phyloP scores from a whole-genome alignment of 2,797 vertebrate genomes.

The Morelia viridis region DNA sequence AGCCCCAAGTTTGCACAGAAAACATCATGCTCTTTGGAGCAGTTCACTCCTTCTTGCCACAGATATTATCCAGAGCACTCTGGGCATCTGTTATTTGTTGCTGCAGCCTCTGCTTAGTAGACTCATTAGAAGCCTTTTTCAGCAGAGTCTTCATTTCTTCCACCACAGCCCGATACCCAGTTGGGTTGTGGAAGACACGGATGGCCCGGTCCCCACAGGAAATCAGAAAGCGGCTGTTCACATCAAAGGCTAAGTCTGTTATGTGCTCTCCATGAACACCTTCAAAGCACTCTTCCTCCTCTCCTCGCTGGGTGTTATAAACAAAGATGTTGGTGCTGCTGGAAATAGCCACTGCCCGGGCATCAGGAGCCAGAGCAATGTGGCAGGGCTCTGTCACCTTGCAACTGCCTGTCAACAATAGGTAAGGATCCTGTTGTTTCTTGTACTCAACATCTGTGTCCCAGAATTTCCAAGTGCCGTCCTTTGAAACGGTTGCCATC shows the following conservation, averaged over 20 bases:
- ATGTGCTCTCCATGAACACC: constrained; percentile 79
- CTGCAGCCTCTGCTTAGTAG: constrained; percentile 85
- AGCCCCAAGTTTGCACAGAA: fast-evolving
- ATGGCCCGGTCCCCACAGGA: constrained; percentile 87
- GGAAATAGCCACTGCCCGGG: constrained; percentile 83
- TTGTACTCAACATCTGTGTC: constrained; percentile 94
- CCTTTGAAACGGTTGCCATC: constrained; percentile 94
- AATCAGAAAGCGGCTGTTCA: constrained; percentile 82
- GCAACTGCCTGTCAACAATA: constrained; percentile 83
- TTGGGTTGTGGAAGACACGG: constrained; percentile 86
- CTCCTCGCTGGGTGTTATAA: constrained; percentile 77
- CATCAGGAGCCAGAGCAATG: constrained; percentile 86
- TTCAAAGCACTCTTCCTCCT: constrained; percentile 83
- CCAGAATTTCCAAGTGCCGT: constrained; percentile 95
- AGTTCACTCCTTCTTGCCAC: constrained; percentile 71
- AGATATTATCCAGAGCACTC: constrained; percentile 77
- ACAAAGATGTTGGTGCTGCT: constrained; percentile 76
- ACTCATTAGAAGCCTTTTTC: constrained; percentile 82
- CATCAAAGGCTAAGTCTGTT: constrained; percentile 84
- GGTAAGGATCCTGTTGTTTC: constrained; percentile 93
- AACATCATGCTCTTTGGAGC: neutral
- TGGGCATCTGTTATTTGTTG: constrained; percentile 86
- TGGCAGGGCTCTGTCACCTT: constrained; percentile 73
- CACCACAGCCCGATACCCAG: constrained; percentile 85
- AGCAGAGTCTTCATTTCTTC: constrained; percentile 87